Percentiles rank a stretch among this genome's conserved stretches.
phyloP scores from a whole-genome alignment of 2,797 vertebrate species.

The Botia kubotai region DNA sequence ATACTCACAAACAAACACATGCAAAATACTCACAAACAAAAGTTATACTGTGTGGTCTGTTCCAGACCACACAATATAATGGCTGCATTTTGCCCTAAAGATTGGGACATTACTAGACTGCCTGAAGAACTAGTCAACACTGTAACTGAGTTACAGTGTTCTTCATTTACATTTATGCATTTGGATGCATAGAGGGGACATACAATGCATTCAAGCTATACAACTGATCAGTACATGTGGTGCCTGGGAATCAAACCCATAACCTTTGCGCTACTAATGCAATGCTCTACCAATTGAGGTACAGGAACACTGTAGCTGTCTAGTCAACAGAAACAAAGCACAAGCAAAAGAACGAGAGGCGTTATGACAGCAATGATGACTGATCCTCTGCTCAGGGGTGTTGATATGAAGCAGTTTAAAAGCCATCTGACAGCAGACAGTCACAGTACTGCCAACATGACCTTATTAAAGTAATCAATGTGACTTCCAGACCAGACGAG shows the following conservation, averaged over 20 bases:
- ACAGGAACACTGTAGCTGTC: too few species aligned
- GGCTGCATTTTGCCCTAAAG: too few species aligned
- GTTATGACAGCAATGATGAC: neutral
- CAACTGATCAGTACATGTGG: neutral
- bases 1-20: neutral
- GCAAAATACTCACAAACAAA: too few species aligned
- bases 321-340: neutral
- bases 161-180: too few species aligned
- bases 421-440: conserved; percentile 40
- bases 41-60: too few species aligned
- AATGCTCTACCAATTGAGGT: too few species aligned
- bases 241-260: conserved; percentile 7
- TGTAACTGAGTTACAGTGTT: too few species aligned
- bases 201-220: neutral
- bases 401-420: conserved; percentile 47
- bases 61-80: too few species aligned
- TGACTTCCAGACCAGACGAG: conserved; percentile 46
- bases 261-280: too few species aligned
- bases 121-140: too few species aligned
- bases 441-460: conserved; percentile 36
- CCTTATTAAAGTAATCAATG: conserved; percentile 66
- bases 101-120: neutral
- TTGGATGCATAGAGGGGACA: neutral
- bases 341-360: neutral
- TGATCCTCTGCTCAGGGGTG: neutral